phyloP scores from a whole-genome alignment of 2,113 vertebrate species.

The Ameiurus melas region DNA sequence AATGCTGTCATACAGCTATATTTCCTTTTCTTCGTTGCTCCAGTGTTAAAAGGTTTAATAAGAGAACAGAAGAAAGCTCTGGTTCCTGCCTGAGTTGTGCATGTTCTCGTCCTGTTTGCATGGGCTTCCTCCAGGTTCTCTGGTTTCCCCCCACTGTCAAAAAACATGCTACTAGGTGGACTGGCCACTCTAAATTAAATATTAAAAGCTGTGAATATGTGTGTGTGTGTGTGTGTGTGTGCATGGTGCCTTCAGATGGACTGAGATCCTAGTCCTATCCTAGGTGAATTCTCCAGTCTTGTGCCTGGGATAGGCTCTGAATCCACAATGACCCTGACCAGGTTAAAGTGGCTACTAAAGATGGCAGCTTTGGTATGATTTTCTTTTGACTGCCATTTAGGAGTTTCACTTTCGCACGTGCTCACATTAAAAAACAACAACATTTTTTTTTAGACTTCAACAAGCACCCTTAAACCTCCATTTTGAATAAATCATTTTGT shows the following conservation, averaged over 20 bases:
- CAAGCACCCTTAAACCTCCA: background rate
- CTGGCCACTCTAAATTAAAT: background rate
- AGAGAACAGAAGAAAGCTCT: background rate
- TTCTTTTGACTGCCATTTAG: background rate
- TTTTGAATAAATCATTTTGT: background rate
- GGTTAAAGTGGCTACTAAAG: background rate
- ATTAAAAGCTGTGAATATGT: too few species aligned
- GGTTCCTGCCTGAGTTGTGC: background rate
- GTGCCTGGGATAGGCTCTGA: background rate
- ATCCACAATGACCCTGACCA: conserved; percentile 1
- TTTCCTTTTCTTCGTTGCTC: background rate
- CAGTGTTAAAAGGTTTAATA: background rate
- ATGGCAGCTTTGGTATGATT: background rate
- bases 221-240: background rate
- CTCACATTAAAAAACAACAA: background rate
- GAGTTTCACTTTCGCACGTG: background rate
- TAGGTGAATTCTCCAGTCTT: background rate
- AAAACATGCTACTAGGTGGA: background rate
- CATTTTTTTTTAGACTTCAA: background rate
- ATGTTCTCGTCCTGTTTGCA: background rate
- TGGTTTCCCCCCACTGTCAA: background rate
- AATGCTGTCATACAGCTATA: background rate
- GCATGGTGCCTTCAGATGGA: background rate
- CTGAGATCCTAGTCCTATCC: background rate
- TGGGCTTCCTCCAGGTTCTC: background rate